Base-by-base conservation (phyloP, 2,113 vertebrate species). In the Myxocyprinus asiaticus region DNA sequence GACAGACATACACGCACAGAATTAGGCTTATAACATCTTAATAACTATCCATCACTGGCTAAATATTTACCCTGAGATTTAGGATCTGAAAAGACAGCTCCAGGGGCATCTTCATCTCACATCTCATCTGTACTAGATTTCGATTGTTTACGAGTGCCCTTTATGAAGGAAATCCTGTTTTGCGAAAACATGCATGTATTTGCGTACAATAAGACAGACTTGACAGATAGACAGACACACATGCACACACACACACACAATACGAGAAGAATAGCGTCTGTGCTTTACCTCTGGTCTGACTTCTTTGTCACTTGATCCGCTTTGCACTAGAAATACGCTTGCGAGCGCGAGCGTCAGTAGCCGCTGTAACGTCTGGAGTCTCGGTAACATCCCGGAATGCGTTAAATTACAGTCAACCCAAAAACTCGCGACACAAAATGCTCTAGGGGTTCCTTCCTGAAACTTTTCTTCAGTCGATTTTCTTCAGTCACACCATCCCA, bases 261-360 rank as follows among this genome's bases (percentile, higher is more conserved):
- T 58, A 56, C 4, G 5, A 58, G 5, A 58, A 7, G 14, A 58
- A 15, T 2, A 58, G 1, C 22, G 62, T n/a, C 7, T 8, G 55
- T 17, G 22, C 76, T 90, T 90, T 80, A 93, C 93, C 91, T 94
- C 91, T 1, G 93, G 85, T 89, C 88, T 80, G 12, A 93, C 75
- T 33, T 91, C 84, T 69, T 90, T 81, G 53, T 91, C 91, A 62
- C 85, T 67, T 74, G 88, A 90, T 82, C 81, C 84, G 12, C 86
- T 82, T 15, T 85, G 84, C 14, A 79, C 85, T 85, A 81, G 86
- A 59, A 92, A 83, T 53, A 72, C 83, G 59, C 85, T 90, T 71
- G 83, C 79, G 85, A 92, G 74, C 6, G 56, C 78, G 65, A 80
- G 62, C 67, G 82, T 70, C 74, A 92, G 56, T 62, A 92, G 81